Conservation (phyloP, 2,797 vertebrate genomes). For the Coregonus suidteri region DNA sequence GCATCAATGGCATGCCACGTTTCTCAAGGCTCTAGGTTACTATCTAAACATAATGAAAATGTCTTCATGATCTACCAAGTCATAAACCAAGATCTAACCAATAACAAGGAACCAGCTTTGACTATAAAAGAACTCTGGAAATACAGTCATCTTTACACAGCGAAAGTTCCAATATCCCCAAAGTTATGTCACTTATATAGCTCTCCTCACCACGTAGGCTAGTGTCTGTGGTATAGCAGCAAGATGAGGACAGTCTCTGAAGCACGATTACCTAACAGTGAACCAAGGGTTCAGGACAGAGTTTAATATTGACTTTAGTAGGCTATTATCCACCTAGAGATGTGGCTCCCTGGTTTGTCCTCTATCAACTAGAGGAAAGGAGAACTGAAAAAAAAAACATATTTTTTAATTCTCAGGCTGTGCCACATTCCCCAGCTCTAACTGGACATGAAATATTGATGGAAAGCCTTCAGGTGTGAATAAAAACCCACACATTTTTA, state of each 20-base stretch:
- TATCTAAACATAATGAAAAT: slow-evolving; percentile 39
- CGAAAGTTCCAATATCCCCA: slow-evolving; percentile 9
- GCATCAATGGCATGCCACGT: slow-evolving; percentile 32
- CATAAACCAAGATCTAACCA: slow-evolving; percentile 32
- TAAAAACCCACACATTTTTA: slow-evolving; percentile 34
- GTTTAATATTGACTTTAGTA: slow-evolving; percentile 30
- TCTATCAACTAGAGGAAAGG: slow-evolving; percentile 16
- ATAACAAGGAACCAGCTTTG: background rate
- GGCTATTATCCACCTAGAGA: slow-evolving; percentile 34
- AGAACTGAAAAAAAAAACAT: background rate
- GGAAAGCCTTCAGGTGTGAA: slow-evolving; percentile 50
- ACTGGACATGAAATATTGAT: slow-evolving; percentile 59
- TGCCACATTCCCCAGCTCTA: slow-evolving; percentile 35
- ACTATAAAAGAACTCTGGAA: background rate
- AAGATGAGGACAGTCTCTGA: background rate
- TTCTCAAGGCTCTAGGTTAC: slow-evolving; percentile 33
- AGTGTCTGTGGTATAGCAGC: slow-evolving; percentile 7
- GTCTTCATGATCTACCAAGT: slow-evolving; percentile 14
- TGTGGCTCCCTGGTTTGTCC: slow-evolving; percentile 28
- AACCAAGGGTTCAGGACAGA: slow-evolving; percentile 12
- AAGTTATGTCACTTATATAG: background rate
- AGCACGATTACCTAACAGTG: slow-evolving; percentile 8
- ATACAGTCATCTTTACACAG: background rate
- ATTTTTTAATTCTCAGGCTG: slow-evolving; percentile 46
- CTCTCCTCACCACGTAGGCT: background rate